These are phyloP conservation scores for Epizoanthus stellaris DNA, from an alignment of 92 coral and sea anemone genomes.

Conservation along the genomic window DNA sequence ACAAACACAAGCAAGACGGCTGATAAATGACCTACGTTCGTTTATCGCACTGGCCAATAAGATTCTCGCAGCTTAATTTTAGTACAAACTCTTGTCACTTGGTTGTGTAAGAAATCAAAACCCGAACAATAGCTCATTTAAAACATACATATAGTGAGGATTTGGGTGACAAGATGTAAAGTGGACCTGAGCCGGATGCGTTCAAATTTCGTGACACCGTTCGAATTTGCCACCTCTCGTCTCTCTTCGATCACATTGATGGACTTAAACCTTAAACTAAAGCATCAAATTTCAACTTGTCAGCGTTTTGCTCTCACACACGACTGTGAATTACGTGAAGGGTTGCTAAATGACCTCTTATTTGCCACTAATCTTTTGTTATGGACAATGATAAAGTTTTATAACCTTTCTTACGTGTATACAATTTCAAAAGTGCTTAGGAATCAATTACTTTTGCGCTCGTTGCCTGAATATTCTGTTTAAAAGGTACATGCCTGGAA, in stretches of 20 bases:
- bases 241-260: neutral
- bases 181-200: neutral
- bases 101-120: conserved; percentile 58
- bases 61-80: conserved; percentile 58
- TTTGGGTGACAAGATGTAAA: neutral
- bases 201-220: neutral
- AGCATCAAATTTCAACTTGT: too few species aligned
- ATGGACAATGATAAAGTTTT: conserved; percentile 10
- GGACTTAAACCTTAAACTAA: too few species aligned
- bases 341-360: conserved; percentile 7
- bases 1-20: conserved; percentile 53
- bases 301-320: neutral
- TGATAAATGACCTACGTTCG: conserved; percentile 52
- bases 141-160: conserved; percentile 42
- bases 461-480: conserved; percentile 13
- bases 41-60: conserved; percentile 66
- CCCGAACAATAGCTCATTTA: conserved; percentile 59
- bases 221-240: conserved; percentile 5
- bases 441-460: conserved; percentile 1
- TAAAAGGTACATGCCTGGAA: neutral
- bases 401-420: neutral
- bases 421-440: conserved; percentile 28
- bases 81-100: conserved; percentile 72
- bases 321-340: conserved; percentile 13
- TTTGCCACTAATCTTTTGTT: conserved; percentile 16